Evolutionary conservation across 2,113 vertebrate species (phyloP), one percentile per base, ranked within the genome.

Genomic region (Sinocyclocheilus anophthalmus): DNA sequence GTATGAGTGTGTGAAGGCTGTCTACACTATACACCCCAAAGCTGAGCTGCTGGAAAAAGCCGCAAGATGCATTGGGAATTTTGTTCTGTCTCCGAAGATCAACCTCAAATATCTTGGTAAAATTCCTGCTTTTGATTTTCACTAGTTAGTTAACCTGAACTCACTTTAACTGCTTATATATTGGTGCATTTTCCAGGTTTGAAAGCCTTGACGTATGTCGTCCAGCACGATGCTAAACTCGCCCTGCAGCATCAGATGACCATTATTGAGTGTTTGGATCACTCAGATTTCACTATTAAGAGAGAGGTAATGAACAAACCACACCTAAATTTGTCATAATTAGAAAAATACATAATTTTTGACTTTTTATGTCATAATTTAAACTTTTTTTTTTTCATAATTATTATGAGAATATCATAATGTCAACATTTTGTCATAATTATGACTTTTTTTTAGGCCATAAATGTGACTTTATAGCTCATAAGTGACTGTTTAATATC

Each of bases 61-160:
- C 84, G 97, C 97, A 76, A 96, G 96, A 89, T 99, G 98, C 93
- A 98, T 99, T 84, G 98, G 97, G 76, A 99, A 97, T 92, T 99
- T 99, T 96, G 96, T 99, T 90, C 90, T 98, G 72, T 99, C 98
- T 55, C 95, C 96, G 45, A 98, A 98, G 94, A 99, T 99, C 90
- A 99, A 99, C 92, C 95, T 99, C 30, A 99, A 99, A 87, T 99
- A 99, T 92, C 94, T 99, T 72, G 98, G 98, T 99, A 96, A 96
- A 94, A 87, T 63, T 7, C 3, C 5, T 61, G 26, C 3, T 8
- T 50, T 22, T 30, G 8, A 1, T 76, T 42, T 18, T 11, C 12
- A 11, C 1, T 5, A 0, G 4, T 65, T 8, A 24, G 18, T 14
- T 5, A 42, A 26, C 6, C 9, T 48, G 4, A 4, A 22, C 22